phyloP scores from a whole-genome alignment of 2,113 vertebrate genomes.

The Gymnocephalus cernua region DNA sequence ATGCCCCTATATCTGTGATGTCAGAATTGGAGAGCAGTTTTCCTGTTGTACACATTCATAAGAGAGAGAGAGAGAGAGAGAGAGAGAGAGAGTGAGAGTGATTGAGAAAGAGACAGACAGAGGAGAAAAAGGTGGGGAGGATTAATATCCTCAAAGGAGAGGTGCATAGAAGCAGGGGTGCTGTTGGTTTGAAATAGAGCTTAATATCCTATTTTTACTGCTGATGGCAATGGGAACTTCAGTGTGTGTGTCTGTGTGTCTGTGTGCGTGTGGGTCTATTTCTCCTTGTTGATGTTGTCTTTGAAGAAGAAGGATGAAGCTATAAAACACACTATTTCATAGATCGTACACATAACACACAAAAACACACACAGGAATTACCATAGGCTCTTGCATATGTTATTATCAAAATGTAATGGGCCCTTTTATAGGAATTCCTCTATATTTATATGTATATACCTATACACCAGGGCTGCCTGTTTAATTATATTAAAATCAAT shows the following conservation, averaged over 20 bases:
- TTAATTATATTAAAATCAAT: background rate
- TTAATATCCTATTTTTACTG: conserved; percentile 76
- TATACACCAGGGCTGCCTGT: background rate
- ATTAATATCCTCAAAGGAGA: conserved; percentile 73
- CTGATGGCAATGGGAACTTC: conserved; percentile 54
- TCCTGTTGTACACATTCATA: conserved; percentile 54
- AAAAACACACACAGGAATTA: background rate
- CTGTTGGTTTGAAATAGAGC: conserved; percentile 77
- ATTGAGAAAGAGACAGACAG: conserved; percentile 5
- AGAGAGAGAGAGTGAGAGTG: conserved; percentile 27
- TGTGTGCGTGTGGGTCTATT: conserved; percentile 14
- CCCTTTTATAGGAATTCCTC: background rate
- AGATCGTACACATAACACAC: conserved; percentile 24
- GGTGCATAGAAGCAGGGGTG: conserved; percentile 70
- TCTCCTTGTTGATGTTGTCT: conserved; percentile 52
- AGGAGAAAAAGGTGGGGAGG: conserved; percentile 39
- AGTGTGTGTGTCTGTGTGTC: conserved; percentile 9
- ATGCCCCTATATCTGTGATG: conserved; percentile 53
- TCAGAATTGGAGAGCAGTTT: conserved; percentile 53
- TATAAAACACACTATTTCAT: conserved; percentile 45
- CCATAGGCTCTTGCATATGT: background rate
- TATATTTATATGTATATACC: background rate
- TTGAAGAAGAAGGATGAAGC: conserved; percentile 38
- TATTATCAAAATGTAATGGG: conserved; percentile 12
- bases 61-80: conserved; percentile 27